Evolutionary conservation across 1,140 invertebrate genomes (phyloP), one percentile per base, ranked within the genome.

Genomic region (Mamestra configurata): DNA sequence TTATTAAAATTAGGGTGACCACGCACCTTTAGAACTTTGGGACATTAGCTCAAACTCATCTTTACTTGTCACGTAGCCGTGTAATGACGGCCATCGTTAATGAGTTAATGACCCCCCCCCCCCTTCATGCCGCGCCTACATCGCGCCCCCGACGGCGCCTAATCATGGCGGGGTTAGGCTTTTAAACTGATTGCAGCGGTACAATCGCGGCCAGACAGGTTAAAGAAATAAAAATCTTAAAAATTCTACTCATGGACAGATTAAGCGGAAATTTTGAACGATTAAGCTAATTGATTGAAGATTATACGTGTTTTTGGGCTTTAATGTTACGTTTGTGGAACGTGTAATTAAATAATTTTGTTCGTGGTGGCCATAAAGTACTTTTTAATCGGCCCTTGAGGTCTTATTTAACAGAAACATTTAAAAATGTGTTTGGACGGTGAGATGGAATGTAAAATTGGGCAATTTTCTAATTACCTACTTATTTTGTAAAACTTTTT

Each of bases 161-260:
- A 86, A 89, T 87, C 85, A 80, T 73, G 20, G 51, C 71, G 51
- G 83, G 81, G 76, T 77, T 85, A 82, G 82, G 82, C 86, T 90
- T 90, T 90, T 82, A 87, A 79, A 84, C 77, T 87, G 85, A 87
- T 88, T 88, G 81, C 57, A 57, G 57, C n/a, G 72, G 83, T 83
- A 87, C 81, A 77, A n/a, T 81, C 78, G 59, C 1, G 5, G 13
- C 79, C 66, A 80, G 46, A 79, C 82, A 40, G 1, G 70, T 22
- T 40, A 22, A 24, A 49, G 18, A 68, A 68, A 46, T 31, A 49
- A 20, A 46, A 68, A 68, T 18, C 40, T 20, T 43, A 1, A 61
- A 35, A 61, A 35, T 24, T 46, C 27, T 24, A 68, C 40, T 55
- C 4, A 49, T 6, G 43, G 18, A 40, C 1, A 64, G 59, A 64